These are phyloP conservation scores for Agriopis leucophaearia DNA, from an alignment of 2,888 invertebrate genomes.

Conservation along the genomic window DNA sequence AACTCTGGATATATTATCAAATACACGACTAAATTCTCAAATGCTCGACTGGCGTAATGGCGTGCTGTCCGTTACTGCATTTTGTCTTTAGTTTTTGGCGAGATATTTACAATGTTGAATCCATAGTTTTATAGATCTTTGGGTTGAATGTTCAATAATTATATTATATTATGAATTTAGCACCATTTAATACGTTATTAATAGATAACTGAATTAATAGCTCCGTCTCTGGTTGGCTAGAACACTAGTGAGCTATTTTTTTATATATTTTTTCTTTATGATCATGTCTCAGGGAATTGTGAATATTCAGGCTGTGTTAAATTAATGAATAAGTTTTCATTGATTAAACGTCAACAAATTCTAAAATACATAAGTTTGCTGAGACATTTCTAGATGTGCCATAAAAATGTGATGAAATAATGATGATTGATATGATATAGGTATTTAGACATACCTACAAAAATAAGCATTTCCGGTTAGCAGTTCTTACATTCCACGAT, in stretches of 20 bases:
- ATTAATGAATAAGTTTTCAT: no score
- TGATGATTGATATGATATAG: conserved; percentile 10
- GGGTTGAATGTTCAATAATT: background rate
- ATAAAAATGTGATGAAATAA: conserved; percentile 1
- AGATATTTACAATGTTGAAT: no score
- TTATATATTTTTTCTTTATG: background rate
- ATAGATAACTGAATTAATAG: conserved; percentile 5
- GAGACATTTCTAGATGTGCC: conserved; percentile 19
- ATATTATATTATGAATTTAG: background rate
- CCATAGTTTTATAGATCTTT: background rate
- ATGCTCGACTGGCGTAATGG: no score
- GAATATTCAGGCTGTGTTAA: no score
- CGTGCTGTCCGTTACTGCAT: no score
- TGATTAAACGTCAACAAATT: no score
- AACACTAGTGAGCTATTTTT: background rate
- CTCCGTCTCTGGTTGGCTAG: background rate
- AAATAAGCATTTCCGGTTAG: background rate
- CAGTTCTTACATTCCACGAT: background rate
- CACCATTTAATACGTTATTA: background rate
- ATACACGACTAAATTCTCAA: no score
- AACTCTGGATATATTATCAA: no score
- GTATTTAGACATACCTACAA: background rate
- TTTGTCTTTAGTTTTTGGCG: no score
- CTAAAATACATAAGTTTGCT: background rate
- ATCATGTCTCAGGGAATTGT: background rate